These are phyloP conservation scores for Eutrigla gurnardus DNA, from an alignment of 2,797 vertebrate genomes.

Conservation along the genomic window DNA sequence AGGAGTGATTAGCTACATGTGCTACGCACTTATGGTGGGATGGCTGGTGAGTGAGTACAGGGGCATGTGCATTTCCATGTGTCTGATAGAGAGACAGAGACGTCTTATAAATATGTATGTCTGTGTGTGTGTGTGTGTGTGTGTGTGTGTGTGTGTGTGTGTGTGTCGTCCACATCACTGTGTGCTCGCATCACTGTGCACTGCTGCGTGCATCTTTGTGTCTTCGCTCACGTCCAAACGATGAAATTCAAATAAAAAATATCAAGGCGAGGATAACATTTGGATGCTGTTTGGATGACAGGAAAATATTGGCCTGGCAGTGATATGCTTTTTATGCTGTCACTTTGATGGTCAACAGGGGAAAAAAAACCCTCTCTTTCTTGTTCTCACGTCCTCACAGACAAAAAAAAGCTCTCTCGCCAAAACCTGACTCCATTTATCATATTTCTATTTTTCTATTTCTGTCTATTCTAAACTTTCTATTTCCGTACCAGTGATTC, in stretches of 20 bases:
- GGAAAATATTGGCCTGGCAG: constrained; percentile 57
- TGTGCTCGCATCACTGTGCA: constrained; percentile 3
- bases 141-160: not conserved
- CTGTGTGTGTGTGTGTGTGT: not conserved
- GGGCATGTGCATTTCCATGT: not conserved
- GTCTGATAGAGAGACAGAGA: not conserved
- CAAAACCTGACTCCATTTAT: constrained; percentile 24
- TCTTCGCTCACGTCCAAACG: constrained; percentile 17
- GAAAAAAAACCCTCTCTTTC: constrained; percentile 29
- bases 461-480: not conserved
- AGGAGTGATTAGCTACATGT: constrained; percentile 33
- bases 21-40: constrained; percentile 1
- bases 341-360: constrained; percentile 64
- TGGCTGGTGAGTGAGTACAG: not conserved
- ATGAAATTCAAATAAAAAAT: constrained; percentile 54
- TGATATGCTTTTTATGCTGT: constrained; percentile 65
- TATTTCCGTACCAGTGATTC: not conserved
- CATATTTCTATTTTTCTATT: no score
- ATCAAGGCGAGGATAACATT: constrained; percentile 55
- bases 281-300: constrained; percentile 59
- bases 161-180: not conserved
- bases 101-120: constrained; percentile 38
- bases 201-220: constrained; percentile 26
- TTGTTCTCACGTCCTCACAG: constrained; percentile 47
- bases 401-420: constrained; percentile 26